phyloP scores from a whole-genome alignment of 1,140 invertebrate genomes.

The Zaprionus lachaisei region DNA sequence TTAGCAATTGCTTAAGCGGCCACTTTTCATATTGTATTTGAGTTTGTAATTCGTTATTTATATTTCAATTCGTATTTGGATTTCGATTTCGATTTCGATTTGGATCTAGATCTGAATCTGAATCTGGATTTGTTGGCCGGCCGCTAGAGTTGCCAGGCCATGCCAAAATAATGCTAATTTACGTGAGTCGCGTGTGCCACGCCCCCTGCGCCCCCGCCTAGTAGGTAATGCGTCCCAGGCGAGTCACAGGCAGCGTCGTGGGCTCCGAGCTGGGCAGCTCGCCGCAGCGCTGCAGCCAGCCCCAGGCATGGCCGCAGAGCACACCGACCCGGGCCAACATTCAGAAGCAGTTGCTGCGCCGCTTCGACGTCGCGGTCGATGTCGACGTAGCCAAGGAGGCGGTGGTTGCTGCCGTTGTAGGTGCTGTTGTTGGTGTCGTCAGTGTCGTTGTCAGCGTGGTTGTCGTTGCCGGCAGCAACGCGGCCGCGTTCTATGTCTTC shows the following conservation, averaged over 20 bases:
- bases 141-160: not conserved
- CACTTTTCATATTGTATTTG: conserved; percentile 5
- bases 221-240: conserved; percentile 68
- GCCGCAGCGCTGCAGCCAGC: conserved; percentile 72
- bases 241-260: conserved; percentile 61
- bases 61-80: not conserved
- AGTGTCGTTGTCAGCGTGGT: conserved; percentile 36
- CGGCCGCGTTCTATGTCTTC: conserved; percentile 76
- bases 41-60: not conserved
- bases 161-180: conserved; percentile 34
- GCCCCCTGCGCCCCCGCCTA: conserved; percentile 37
- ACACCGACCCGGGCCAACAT: conserved; percentile 78
- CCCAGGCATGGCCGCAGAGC: conserved; percentile 66
- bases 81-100: not conserved
- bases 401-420: not conserved
- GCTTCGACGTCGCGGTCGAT: conserved; percentile 46
- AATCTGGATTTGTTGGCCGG: not conserved
- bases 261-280: conserved; percentile 73
- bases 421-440: conserved; percentile 15
- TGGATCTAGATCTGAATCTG: not conserved
- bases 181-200: conserved; percentile 53
- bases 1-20: conserved; percentile 9
- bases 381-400: conserved; percentile 6
- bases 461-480: conserved; percentile 54
- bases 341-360: conserved; percentile 79